These are phyloP conservation scores for Drosophila siamana DNA, from an alignment of 2,888 invertebrate species.

Conservation along the genomic window DNA sequence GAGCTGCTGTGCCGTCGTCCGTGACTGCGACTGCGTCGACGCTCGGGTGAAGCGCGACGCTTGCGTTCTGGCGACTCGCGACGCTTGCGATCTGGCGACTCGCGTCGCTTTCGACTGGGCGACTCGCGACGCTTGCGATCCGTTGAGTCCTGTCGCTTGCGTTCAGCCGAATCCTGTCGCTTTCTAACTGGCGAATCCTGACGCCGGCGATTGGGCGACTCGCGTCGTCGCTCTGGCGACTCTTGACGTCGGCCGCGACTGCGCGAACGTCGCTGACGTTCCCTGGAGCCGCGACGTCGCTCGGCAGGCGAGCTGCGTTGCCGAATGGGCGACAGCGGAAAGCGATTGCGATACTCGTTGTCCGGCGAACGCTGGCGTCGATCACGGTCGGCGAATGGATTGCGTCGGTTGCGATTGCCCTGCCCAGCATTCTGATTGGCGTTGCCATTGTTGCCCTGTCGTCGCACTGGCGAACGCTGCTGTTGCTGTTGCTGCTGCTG, in stretches of 20 bases:
- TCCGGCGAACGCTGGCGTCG: constrained; percentile 80
- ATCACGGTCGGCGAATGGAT: constrained; percentile 82
- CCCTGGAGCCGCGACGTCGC: constrained; percentile 65
- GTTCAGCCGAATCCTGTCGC: constrained; percentile 30
- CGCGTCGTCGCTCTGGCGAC: constrained; percentile 33
- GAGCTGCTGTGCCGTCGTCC: constrained; percentile 58
- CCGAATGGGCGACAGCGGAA: constrained; percentile 80
- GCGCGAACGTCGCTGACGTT: constrained; percentile 62
- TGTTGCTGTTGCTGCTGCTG: too few relatives aligned
- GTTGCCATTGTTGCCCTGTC: constrained; percentile 43
- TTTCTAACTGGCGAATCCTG: constrained; percentile 30
- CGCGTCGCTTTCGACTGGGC: constrained; percentile 40
- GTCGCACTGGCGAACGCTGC: constrained; percentile 80
- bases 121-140: constrained; percentile 34
- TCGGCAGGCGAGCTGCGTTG: constrained; percentile 72
- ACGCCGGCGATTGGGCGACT: constrained; percentile 39
- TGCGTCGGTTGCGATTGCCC: constrained; percentile 69
- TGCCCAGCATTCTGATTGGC: constrained; percentile 26
- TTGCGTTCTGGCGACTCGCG: constrained; percentile 53
- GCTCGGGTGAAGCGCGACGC: constrained; percentile 48
- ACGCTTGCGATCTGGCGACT: constrained; percentile 49
- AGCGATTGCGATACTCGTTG: constrained; percentile 81
- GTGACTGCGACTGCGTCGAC: constrained; percentile 57
- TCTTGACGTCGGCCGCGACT: constrained; percentile 58
- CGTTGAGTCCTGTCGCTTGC: constrained; percentile 40